Percentiles rank a stretch among this genome's conserved stretches.
phyloP scores from a whole-genome alignment of 2,797 vertebrate species.

The Eospalax fontanierii region DNA sequence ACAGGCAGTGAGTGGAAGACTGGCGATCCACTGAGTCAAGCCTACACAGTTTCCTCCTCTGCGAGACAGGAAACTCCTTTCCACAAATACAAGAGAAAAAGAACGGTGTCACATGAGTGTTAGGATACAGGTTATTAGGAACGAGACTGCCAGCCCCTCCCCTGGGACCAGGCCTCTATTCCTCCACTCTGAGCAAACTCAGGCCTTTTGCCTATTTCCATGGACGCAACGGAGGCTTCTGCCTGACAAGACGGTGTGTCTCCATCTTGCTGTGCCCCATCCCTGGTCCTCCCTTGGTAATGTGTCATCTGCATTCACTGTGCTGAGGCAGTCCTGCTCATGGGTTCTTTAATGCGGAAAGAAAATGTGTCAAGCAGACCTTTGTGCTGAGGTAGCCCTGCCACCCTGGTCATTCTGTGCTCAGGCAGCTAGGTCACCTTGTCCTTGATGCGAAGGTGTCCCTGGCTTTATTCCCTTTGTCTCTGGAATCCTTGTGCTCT shows the following conservation, averaged over 20 bases:
- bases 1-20: background rate
- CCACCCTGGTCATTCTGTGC: slow-evolving; percentile 63
- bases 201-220: background rate
- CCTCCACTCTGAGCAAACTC: background rate
- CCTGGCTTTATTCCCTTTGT: slow-evolving; percentile 73
- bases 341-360: slow-evolving; percentile 34
- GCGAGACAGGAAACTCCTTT: no score
- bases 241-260: background rate
- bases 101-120: background rate
- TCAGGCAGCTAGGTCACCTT: slow-evolving; percentile 77
- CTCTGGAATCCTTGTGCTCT: slow-evolving; percentile 48
- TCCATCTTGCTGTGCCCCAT: background rate
- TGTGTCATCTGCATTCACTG: slow-evolving; percentile 1
- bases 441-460: no score
- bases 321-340: background rate
- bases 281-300: background rate
- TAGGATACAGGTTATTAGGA: no score
- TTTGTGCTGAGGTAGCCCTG: slow-evolving; percentile 58
- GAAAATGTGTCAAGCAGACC: slow-evolving; percentile 42
- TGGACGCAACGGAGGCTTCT: background rate
- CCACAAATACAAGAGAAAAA: background rate
- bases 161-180: background rate
- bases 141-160: rapidly evolving
- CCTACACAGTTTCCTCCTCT: background rate
- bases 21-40: background rate